phyloP scores from a whole-genome alignment of 1,140 invertebrate genomes.

The Sitophilus oryzae region DNA sequence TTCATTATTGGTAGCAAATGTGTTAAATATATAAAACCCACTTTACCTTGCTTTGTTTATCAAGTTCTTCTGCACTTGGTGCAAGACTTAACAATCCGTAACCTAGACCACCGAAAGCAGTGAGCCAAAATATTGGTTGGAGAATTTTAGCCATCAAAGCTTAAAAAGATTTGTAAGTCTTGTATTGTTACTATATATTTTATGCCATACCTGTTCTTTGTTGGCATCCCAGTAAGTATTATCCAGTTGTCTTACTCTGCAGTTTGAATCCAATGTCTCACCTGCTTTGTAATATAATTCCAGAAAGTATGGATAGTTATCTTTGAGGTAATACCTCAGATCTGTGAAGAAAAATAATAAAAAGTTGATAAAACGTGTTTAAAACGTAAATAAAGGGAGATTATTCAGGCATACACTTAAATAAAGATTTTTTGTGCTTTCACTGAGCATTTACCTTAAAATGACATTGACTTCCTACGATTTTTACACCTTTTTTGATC shows the following conservation, averaged over 20 bases:
- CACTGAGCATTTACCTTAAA: not conserved
- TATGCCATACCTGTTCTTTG: slow-evolving; percentile 38
- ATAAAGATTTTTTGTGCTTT: not conserved
- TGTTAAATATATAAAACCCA: not conserved
- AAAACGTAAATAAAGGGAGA: no score
- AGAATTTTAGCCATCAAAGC: slow-evolving; percentile 45
- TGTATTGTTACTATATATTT: no score
- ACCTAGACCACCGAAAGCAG: slow-evolving; percentile 49
- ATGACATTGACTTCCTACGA: slow-evolving; percentile 8
- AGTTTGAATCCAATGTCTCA: slow-evolving; percentile 47
- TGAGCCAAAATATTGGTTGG: slow-evolving; percentile 53
- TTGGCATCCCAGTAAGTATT: slow-evolving; percentile 47
- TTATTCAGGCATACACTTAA: no score
- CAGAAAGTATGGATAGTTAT: slow-evolving; percentile 54
- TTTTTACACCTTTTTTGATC: slow-evolving; percentile 2
- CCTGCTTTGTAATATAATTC: slow-evolving; percentile 57
- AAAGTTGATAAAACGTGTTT: no score
- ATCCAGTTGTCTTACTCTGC: slow-evolving; percentile 49
- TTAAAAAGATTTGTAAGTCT: slow-evolving; percentile 37
- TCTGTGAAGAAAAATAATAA: slow-evolving; percentile 47
- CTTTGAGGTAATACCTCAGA: slow-evolving; percentile 53
- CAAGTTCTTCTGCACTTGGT: slow-evolving; percentile 46
- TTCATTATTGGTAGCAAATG: not conserved
- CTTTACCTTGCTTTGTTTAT: slow-evolving; percentile 23
- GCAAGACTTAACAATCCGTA: slow-evolving; percentile 51